Conservation (phyloP, 2,888 invertebrate genomes). For the Hedya salicella region DNA sequence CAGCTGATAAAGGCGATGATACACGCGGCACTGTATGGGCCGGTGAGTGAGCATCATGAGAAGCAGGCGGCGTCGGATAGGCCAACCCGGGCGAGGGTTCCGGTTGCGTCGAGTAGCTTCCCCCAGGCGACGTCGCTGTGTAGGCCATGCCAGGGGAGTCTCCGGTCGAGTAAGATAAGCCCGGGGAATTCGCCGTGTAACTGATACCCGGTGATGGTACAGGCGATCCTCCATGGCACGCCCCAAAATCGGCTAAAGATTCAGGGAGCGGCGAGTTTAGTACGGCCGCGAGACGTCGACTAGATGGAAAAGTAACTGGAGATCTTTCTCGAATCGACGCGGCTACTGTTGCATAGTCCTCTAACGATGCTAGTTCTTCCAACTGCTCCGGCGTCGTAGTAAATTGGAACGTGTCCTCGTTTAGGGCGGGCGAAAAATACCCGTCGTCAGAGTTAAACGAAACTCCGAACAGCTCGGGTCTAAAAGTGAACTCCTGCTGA, state of each 20-base stretch:
- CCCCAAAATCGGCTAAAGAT: slow-evolving; percentile 92
- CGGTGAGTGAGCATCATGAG: slow-evolving; percentile 92
- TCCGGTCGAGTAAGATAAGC: slow-evolving; percentile 91
- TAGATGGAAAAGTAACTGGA: slow-evolving; percentile 87
- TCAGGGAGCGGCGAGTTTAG: slow-evolving; percentile 92
- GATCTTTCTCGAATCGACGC: slow-evolving; percentile 85
- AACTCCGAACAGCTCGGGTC: slow-evolving; percentile 86
- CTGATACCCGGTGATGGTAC: slow-evolving; percentile 83
- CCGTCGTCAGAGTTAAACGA: slow-evolving; percentile 87
- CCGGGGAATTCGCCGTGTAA: slow-evolving; percentile 83
- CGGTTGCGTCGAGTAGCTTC: slow-evolving; percentile 74
- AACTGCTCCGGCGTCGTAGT: slow-evolving; percentile 86
- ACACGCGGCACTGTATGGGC: slow-evolving; percentile 87
- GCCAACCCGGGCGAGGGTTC: slow-evolving; percentile 89
- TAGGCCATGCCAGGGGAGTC: slow-evolving; percentile 77
- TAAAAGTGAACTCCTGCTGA: slow-evolving; percentile 85
- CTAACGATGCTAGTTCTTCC: slow-evolving; percentile 86
- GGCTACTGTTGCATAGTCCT: slow-evolving; percentile 86
- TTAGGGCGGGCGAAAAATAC: slow-evolving; percentile 87
- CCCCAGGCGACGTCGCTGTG: slow-evolving; percentile 73
- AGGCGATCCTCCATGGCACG: slow-evolving; percentile 87
- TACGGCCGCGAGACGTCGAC: slow-evolving; percentile 90
- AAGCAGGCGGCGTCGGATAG: slow-evolving; percentile 95
- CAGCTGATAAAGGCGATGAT: slow-evolving; percentile 92
- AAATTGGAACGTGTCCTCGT: slow-evolving; percentile 91